Evolutionary conservation across 2,888 invertebrate species (phyloP).

Genomic region (Orthosia gracilis): DNA sequence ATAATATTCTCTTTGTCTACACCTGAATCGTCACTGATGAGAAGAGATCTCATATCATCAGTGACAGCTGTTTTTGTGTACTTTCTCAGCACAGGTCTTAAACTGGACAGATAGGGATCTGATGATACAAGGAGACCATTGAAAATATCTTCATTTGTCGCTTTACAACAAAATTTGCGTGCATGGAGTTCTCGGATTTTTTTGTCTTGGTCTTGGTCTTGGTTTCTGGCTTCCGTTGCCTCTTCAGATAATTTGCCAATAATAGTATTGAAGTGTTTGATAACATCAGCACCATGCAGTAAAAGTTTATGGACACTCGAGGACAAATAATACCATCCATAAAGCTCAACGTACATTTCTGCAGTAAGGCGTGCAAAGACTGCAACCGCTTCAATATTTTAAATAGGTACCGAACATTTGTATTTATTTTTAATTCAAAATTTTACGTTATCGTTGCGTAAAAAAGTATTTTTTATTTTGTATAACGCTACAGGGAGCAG

Average conservation of each 20-base stretch:
- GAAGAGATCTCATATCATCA: constrained; percentile 6
- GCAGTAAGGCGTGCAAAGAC: neutral
- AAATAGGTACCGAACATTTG: no score
- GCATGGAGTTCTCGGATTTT: constrained; percentile 5
- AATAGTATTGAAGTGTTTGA: constrained; percentile 1
- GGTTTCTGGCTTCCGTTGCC: neutral
- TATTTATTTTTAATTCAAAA: no score
- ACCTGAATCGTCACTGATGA: neutral
- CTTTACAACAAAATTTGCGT: constrained; percentile 1
- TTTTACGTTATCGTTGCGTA: no score
- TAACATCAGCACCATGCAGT: neutral
- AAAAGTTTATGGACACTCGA: neutral
- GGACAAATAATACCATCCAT: no score
- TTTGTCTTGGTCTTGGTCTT: constrained; percentile 6
- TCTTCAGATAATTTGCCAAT: constrained; percentile 3
- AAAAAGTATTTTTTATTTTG: no score
- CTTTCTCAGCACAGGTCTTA: neutral
- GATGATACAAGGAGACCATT: constrained; percentile 4
- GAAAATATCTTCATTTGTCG: constrained; percentile 2
- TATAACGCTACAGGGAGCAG: no score
- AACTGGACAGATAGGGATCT: neutral
- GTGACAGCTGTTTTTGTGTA: neutral
- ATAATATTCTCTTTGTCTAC: constrained; percentile 1
- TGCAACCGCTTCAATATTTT: no score
- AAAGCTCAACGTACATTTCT: no score